Conservation (phyloP, 2,888 invertebrate species). For the Ceramica pisi region DNA sequence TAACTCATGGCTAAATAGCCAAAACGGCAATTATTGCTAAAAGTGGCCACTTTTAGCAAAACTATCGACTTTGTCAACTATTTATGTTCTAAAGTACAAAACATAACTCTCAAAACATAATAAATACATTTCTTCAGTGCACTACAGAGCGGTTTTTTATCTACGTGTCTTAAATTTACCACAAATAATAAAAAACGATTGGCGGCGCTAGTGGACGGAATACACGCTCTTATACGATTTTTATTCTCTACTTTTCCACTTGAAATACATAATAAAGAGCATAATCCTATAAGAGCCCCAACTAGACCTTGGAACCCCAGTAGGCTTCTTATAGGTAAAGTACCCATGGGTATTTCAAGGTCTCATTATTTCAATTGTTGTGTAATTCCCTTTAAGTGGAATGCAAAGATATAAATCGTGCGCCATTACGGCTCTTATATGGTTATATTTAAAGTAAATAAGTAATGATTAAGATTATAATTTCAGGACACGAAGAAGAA, state of each 20-base stretch:
- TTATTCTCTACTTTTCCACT: slow-evolving; percentile 3
- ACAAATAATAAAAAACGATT: too few species aligned
- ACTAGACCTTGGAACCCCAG: slow-evolving; percentile 32
- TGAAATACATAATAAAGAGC: slow-evolving; percentile 15
- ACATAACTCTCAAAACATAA: too few species aligned
- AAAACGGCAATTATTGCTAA: too few species aligned
- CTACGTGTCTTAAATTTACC: too few species aligned
- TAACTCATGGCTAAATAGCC: too few species aligned
- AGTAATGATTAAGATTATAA: slow-evolving; percentile 44
- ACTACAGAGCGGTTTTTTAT: too few species aligned
- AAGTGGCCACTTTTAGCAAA: too few species aligned
- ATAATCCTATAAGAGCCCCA: slow-evolving; percentile 15
- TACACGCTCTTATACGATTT: too few species aligned
- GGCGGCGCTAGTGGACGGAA: too few species aligned
- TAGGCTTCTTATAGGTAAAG: slow-evolving; percentile 43
- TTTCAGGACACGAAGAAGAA: slow-evolving; percentile 48
- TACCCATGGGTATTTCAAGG: slow-evolving; percentile 39
- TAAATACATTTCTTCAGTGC: too few species aligned
- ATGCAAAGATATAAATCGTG: slow-evolving; percentile 63
- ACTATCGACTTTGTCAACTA: too few species aligned
- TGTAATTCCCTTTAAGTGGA: slow-evolving; percentile 56
- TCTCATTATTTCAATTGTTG: slow-evolving; percentile 54
- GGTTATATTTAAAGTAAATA: slow-evolving; percentile 52
- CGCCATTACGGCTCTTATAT: slow-evolving; percentile 52
- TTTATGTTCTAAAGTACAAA: too few species aligned